These are phyloP conservation scores for Amaurobius ferox DNA, from an alignment of 2,888 invertebrate genomes.

Conservation along the genomic window DNA sequence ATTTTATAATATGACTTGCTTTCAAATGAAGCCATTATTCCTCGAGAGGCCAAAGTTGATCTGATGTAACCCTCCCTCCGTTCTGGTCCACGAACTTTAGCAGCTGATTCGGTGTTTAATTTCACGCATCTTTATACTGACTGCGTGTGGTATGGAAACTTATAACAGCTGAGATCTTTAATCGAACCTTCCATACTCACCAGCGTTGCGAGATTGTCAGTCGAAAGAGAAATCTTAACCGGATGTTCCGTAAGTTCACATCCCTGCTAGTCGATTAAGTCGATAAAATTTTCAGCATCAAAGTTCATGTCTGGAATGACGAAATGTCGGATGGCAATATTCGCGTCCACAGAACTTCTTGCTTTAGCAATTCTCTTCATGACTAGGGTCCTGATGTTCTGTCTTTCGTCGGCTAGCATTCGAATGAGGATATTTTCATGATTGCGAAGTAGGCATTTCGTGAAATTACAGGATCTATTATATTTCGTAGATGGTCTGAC, in stretches of 20 bases:
- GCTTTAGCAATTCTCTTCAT: not conserved
- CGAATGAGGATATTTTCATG: conserved; percentile 5
- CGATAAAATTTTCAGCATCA: conserved; percentile 4
- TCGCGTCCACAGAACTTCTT: too few relatives aligned
- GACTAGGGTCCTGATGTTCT: not conserved
- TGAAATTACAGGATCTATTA: conserved; percentile 13
- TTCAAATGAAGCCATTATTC: not conserved
- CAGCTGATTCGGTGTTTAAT: not conserved
- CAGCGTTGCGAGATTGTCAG: not conserved
- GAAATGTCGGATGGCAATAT: too few relatives aligned
- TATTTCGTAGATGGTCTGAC: conserved; percentile 1
- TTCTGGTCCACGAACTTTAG: conserved; percentile 5
- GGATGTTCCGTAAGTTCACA: conserved; percentile 5
- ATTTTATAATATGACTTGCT: too few relatives aligned
- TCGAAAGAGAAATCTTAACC: not conserved
- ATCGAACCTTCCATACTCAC: conserved; percentile 5
- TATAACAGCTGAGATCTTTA: too few relatives aligned
- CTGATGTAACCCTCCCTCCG: not conserved
- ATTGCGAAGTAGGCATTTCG: conserved; percentile 3
- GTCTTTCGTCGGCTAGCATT: not conserved
- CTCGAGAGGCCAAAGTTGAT: conserved; percentile 12
- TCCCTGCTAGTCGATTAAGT: not conserved
- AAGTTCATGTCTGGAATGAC: conserved; percentile 4
- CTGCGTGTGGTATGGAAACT: not conserved
- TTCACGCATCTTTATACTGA: not conserved